Conservation (phyloP, 2,888 invertebrate genomes). For the Acanthoscelides obtectus region DNA sequence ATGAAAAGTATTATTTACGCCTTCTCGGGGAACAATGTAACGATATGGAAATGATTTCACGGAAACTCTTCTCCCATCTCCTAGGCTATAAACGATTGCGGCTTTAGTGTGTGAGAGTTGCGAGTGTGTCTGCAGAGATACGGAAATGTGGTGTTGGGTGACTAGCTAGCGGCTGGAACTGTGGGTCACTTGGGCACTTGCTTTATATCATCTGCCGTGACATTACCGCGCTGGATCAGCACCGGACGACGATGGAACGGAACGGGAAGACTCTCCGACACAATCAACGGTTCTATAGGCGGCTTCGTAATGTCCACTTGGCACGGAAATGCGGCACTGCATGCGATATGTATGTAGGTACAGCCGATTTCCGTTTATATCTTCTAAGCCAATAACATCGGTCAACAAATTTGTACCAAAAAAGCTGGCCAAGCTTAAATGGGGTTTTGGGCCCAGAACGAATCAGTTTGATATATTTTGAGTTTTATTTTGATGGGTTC, state of each 20-base stretch:
- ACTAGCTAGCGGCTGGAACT: not conserved
- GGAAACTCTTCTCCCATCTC: no score
- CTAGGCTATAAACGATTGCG: not conserved
- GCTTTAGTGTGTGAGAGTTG: not conserved
- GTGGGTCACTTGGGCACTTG: not conserved
- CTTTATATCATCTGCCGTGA: not conserved
- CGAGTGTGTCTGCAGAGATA: not conserved
- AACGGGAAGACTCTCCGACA: not conserved
- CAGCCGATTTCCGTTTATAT: no score
- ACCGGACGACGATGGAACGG: not conserved
- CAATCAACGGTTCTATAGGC: not conserved
- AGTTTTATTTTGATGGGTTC: no score
- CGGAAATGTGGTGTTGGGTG: not conserved
- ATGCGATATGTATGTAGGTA: no score
- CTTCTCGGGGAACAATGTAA: no score
- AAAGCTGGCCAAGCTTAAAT: no score
- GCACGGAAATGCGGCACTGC: not conserved
- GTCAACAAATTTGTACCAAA: no score
- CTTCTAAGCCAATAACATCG: no score
- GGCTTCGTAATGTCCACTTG: not conserved
- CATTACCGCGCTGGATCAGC: not conserved
- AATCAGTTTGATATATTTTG: no score
- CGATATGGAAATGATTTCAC: no score
- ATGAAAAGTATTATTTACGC: no score
- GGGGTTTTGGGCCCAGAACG: no score